Evolutionary conservation across 2,113 vertebrate genomes (phyloP).

Genomic region (Sylvicapra grimmia): DNA sequence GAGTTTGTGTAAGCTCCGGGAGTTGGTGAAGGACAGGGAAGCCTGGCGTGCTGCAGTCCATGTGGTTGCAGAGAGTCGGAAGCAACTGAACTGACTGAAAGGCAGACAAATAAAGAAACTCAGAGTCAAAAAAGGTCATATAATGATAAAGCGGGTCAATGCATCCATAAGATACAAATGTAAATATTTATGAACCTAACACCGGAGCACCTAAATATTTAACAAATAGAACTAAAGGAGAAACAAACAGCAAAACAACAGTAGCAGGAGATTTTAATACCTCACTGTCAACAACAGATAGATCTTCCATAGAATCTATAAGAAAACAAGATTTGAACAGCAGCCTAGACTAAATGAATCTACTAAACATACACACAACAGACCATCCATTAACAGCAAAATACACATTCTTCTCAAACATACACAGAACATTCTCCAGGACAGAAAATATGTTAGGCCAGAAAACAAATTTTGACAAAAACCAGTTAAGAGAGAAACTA

Average conservation of each 20-base stretch:
- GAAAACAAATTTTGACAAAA: not conserved
- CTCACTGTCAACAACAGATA: not conserved
- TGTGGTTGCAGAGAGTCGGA: not conserved
- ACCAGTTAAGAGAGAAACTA: not conserved
- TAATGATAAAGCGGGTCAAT: not conserved
- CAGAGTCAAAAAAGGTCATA: not conserved
- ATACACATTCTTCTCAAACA: not conserved
- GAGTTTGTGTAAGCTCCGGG: not conserved
- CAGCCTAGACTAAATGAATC: not conserved
- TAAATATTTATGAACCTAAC: not conserved
- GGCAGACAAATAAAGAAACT: not conserved
- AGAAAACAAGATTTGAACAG: not conserved
- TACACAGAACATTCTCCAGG: not conserved
- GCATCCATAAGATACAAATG: not conserved
- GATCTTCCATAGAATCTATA: not conserved
- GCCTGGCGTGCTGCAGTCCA: not conserved
- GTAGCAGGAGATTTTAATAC: not conserved
- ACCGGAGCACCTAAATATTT: not conserved
- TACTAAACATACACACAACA: not conserved
- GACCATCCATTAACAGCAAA: not conserved
- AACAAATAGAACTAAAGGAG: not conserved
- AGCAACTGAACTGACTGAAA: not conserved
- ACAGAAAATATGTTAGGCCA: not conserved
- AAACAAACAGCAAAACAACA: not conserved
- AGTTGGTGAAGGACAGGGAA: not conserved